phyloP scores from a whole-genome alignment of 2,888 invertebrate genomes.

The Shargacucullia verbasci region DNA sequence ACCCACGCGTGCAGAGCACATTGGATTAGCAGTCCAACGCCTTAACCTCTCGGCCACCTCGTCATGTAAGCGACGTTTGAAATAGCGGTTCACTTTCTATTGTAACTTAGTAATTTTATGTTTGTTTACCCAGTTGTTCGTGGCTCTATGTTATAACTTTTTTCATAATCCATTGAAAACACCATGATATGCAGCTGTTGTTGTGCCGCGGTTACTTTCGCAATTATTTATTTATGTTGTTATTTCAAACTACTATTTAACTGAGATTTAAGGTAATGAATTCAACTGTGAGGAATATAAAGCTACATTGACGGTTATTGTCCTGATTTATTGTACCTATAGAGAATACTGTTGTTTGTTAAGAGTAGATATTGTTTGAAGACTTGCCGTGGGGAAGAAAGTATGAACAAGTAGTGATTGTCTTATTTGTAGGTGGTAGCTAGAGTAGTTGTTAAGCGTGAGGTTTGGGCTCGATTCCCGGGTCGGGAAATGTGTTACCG shows the following conservation, averaged over 20 bases:
- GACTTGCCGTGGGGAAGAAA: too few species aligned
- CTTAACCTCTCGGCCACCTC: conserved; percentile 96
- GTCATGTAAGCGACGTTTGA: conserved; percentile 73
- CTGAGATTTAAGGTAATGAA: conserved; percentile 40
- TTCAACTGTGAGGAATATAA: conserved; percentile 10
- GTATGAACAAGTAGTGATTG: too few species aligned
- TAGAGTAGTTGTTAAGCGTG: too few species aligned
- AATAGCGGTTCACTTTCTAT: conserved; percentile 22
- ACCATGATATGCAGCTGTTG: conserved; percentile 60
- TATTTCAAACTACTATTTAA: conserved; percentile 52
- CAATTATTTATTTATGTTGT: conserved; percentile 57
- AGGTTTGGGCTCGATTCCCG: too few species aligned
- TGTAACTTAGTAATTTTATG: conserved; percentile 11
- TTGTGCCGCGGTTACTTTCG: conserved; percentile 36
- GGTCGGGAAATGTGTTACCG: too few species aligned
- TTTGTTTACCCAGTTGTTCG: conserved; percentile 47
- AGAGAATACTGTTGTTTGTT: too few species aligned
- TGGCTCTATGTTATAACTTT: conserved; percentile 42
- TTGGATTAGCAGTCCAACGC: conserved; percentile 96
- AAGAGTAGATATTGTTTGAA: too few species aligned
- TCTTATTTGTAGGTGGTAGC: too few species aligned
- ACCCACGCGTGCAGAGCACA: conserved; percentile 96
- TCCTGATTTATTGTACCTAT: background rate
- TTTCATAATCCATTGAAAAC: conserved; percentile 57
- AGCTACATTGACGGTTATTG: background rate